Percentiles rank a stretch among this genome's conserved stretches.
Conservation (phyloP, 1,140 invertebrate genomes). For the Araneus ventricosus region DNA sequence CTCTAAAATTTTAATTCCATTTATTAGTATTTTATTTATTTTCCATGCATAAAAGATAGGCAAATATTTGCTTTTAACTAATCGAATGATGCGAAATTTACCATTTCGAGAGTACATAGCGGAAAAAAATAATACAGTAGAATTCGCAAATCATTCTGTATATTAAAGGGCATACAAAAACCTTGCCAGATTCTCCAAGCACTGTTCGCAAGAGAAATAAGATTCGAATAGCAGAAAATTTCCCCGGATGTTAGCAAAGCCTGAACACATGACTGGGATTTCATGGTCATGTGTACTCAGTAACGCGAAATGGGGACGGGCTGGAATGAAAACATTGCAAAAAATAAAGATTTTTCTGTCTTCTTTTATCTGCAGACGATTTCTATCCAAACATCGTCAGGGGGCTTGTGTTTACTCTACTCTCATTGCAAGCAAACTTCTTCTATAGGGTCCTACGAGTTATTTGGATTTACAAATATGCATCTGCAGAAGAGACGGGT, state of each 20-base stretch:
- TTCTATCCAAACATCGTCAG: neutral
- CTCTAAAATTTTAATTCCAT: too few species aligned
- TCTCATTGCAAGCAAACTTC: neutral
- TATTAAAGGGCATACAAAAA: neutral
- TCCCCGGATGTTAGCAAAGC: neutral
- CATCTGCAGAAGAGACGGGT: neutral
- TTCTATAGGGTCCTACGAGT: neutral
- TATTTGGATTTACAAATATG: neutral
- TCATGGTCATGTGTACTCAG: neutral
- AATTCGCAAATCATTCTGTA: neutral
- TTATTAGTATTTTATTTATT: too few species aligned
- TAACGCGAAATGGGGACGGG: neutral
- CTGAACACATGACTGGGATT: neutral
- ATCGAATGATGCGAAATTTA: constrained; percentile 10
- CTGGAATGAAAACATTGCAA: neutral
- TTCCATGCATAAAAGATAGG: neutral
- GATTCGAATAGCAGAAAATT: neutral
- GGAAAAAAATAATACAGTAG: too few species aligned
- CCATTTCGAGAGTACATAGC: neutral
- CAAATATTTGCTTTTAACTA: neutral
- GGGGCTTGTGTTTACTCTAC: neutral
- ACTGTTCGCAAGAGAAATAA: neutral
- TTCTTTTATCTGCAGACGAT: neutral
- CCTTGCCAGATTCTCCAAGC: neutral
- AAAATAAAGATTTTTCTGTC: neutral